Base-by-base conservation (phyloP, 2,797 vertebrate genomes). In the Agapornis canus region DNA sequence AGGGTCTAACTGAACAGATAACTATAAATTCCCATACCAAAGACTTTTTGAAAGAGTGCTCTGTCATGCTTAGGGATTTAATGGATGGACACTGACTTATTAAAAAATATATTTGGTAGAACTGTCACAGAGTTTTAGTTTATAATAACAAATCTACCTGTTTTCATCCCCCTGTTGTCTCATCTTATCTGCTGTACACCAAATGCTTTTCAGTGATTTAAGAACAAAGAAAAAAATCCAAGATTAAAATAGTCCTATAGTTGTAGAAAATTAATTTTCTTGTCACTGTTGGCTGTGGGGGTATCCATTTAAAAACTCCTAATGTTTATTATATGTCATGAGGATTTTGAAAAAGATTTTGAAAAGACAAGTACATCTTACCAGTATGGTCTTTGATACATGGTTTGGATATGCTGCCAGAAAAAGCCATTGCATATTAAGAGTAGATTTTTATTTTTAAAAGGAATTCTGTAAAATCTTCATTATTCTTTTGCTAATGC, bases 51-150 rank as follows among this genome's bases (percentile, higher is more conserved):
- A 57, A 89, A 39, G 10, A 63, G 35, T n/a, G 7, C 4, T 91
- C 9, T 7, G 14, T 43, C 21, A 16, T 48, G 22, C 21, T 48
- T 61, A 86, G 29, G 31, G 39, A 64, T 73, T 57, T 69, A 27
- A 52, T 25, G 4, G 32, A 39, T 31, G 49, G 64, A 32, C 40
- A 32, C 18, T 22, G 27, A 73, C 77, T 82, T 77, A 42, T 31
- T 43, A 25, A 64, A 47, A 61, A 51, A 35, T 10, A 14, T 7
- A 25, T 40, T 32, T 5, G 9, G 9, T 61, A 42, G 39, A 64
- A 43, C 22, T 45, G 8, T 45, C 51, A 27, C 0, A 0, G 42
- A 68, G 7, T 47, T 85, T 39, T 42, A 29, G 27, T 63, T 81
- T 77, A 13, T 64, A 37, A 42, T 37, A 66, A 32, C 19, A 80